Evolutionary conservation across 1,140 invertebrate genomes (phyloP).

Genomic region (Brachionus koreanus): DNA sequence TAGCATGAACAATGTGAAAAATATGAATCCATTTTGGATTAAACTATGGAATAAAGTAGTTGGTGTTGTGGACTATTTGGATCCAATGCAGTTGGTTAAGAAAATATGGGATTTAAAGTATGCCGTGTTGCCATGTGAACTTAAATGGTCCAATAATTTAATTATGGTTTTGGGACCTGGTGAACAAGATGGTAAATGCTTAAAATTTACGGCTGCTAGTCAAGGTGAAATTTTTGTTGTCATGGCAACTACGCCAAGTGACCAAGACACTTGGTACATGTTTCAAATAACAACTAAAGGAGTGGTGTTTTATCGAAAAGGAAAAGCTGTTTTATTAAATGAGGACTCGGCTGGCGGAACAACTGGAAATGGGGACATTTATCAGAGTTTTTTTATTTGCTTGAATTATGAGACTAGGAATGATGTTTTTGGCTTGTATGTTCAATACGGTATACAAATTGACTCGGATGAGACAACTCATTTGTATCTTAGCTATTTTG

Average conservation of each 20-base stretch:
- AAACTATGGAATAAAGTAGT: conserved; percentile 15
- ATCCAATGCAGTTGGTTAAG: conserved; percentile 12
- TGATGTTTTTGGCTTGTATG: not conserved
- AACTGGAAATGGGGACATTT: conserved; percentile 30
- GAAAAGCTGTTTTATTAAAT: not conserved
- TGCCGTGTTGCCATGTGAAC: conserved; percentile 23
- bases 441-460: conserved; percentile 41
- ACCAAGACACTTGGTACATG: conserved; percentile 42
- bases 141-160: conserved; percentile 39
- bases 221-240: conserved; percentile 33
- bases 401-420: conserved; percentile 14
- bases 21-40: conserved; percentile 36
- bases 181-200: conserved; percentile 20
- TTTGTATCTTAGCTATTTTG: conserved; percentile 41
- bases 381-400: conserved; percentile 42
- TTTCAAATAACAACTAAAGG: conserved; percentile 42
- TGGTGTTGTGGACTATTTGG: conserved; percentile 32
- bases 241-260: conserved; percentile 30
- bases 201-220: conserved; percentile 26
- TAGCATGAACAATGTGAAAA: not conserved
- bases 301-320: conserved; percentile 26
- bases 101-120: conserved; percentile 36
- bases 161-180: conserved; percentile 7
- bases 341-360: conserved; percentile 34
- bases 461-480: conserved; percentile 17